Base-by-base conservation (phyloP, 2,797 vertebrate species). In the Melanotaenia boesemani region DNA sequence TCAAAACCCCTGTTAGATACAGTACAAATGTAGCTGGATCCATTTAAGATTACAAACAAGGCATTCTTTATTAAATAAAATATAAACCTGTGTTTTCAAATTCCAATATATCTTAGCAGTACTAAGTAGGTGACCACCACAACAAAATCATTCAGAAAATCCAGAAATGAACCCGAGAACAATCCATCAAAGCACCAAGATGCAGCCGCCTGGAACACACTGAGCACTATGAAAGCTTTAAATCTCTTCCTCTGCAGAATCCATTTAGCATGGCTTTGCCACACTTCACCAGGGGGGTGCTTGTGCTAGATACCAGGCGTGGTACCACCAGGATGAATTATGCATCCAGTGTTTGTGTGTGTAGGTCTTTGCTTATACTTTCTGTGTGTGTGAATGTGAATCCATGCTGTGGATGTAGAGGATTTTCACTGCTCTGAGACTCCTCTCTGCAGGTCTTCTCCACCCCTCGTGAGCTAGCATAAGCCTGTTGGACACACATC, bases 401-500 rank as follows among this genome's bases (percentile, higher is more conserved):
- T 66, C 62, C 69, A 61, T 78, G 62, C 72, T 73, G 55, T 89
- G 76, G 48, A 82, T 86, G 77, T 84, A 48, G 76, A 86, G 90
- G 90, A 92, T 92, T 93, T 93, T 87, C 86, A 79, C 88, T 88
- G 84, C 89, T 80, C 82, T 80, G 78, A 86, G 91, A 83, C 68
- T 79, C 85, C 81, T 88, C 94, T 89, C 90, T 62, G 87, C 92
- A 91, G 93, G 93, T 83, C 73, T 58, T 82, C 90, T 89, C 86
- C 66, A 62, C 86, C 91, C 89, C 69, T 92, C 91, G 88, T 90
- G 91, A 93, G 88, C 83, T 78, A 66, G 66, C 76, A 92, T 95
- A 95, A 95, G 94, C 95, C 89, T 95, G 92, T 95, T 95, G 94
- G 95, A 96, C 94, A 95, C 95, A 94, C 94, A 94, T 92, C 8